Conservation (phyloP, 2,888 invertebrate species). For the Drepanosiphum platanoidis region DNA sequence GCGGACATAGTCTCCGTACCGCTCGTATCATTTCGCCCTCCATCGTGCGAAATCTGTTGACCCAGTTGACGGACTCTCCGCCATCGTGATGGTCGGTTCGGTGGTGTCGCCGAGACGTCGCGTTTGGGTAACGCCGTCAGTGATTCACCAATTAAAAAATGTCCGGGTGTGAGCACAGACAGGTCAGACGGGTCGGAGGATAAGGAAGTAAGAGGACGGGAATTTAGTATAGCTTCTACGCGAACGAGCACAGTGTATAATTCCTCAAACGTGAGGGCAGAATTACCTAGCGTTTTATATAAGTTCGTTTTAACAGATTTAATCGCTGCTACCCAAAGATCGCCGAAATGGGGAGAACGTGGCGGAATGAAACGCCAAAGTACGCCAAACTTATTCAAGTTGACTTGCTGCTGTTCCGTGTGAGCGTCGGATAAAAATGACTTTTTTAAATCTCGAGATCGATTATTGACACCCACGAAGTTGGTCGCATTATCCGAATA, state of each 20-base stretch:
- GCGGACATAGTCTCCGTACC: no score
- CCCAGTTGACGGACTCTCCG: not conserved
- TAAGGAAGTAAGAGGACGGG: conserved; percentile 26
- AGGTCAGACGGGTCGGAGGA: not conserved
- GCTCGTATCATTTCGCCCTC: no score
- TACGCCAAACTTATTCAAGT: not conserved
- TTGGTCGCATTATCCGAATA: conserved; percentile 63
- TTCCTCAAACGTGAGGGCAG: conserved; percentile 17
- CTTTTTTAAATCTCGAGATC: not conserved
- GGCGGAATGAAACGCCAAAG: conserved; percentile 63
- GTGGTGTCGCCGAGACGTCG: not conserved
- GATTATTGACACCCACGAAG: conserved; percentile 63
- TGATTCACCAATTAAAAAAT: conserved; percentile 41
- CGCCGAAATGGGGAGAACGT: conserved; percentile 64
- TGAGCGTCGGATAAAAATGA: not conserved
- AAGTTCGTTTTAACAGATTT: conserved; percentile 64
- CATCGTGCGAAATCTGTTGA: conserved; percentile 31
- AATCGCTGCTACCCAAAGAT: conserved; percentile 64
- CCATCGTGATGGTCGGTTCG: not conserved
- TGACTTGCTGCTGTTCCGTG: not conserved
- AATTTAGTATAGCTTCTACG: conserved; percentile 57
- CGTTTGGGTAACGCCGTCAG: not conserved
- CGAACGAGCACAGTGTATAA: not conserved
- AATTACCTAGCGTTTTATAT: not conserved
- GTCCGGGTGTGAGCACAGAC: conserved; percentile 62